Evolutionary conservation across 2,888 invertebrate species (phyloP), one percentile per base, ranked within the genome.

Genomic region (Diarsia brunnea): DNA sequence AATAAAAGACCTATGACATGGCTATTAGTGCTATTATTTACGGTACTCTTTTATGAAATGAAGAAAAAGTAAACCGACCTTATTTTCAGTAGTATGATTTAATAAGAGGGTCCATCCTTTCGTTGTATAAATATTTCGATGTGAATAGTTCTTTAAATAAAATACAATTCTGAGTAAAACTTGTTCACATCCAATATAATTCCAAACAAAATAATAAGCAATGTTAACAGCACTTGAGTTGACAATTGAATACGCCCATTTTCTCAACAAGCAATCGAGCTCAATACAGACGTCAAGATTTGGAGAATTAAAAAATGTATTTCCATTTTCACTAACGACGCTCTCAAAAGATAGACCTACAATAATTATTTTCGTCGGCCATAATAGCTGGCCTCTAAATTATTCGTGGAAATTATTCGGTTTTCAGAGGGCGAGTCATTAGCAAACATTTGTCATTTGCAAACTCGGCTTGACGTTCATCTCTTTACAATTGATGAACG

Each of bases 401-500:
- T 93, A 91, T 92, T 91, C 89, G 88, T 72, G 80, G 85, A 90
- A 94, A 94, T 93, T 92, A 92, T 93, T 94, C 91, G 93, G 92
- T 93, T 94, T 93, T 91, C 92, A 89, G 87, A 91, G 88, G 85
- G 88, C 90, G 90, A 93, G 94, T 94, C 95, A 95, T 95, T 95
- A 95, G 95, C 94, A 94, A 94, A 94, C 95, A 95, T 95, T 95
- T 95, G 94, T 95, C 95, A 95, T 94, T 95, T 94, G 93, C 94
- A 94, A 95, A 94, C 94, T 94, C 94, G 89, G 91, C 90, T 90
- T 94, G 95, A 95, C 95, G 93, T 94, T 95, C 94, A 95, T 95
- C 94, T 93, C 93, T 92, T 91, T 93, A 94, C 94, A 94, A 95
- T 94, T 95, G 95, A 95, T 95, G 94, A 94, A 93, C 95, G 94